Evolutionary conservation across 1,140 invertebrate genomes (phyloP).

Genomic region (roundworm (Caenorhabditis elegans)): WBcel235 BX284602.5:5185001-5185500

Average conservation of each 20-base stretch:
- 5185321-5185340: neutral
- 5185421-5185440: neutral
- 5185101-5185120: conserved; percentile 17
- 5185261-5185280: neutral
- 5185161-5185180: neutral
- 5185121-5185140: neutral
- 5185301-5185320: neutral
- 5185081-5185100: conserved; percentile 3
- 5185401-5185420: too few species aligned
- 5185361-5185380: neutral
- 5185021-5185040: conserved; percentile 31
- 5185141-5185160: neutral
- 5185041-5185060: neutral
- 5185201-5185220: neutral
- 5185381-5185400: too few species aligned
- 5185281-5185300: neutral
- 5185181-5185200: neutral
- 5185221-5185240: neutral
- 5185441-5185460: neutral
- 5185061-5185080: conserved; percentile 8
- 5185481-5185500: neutral
- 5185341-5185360: neutral
- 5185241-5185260: neutral
- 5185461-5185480: neutral
- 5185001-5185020: conserved; percentile 25